These are phyloP conservation scores for Heliconius ismenius DNA, from an alignment of 2,888 invertebrate species.

Conservation along the genomic window DNA sequence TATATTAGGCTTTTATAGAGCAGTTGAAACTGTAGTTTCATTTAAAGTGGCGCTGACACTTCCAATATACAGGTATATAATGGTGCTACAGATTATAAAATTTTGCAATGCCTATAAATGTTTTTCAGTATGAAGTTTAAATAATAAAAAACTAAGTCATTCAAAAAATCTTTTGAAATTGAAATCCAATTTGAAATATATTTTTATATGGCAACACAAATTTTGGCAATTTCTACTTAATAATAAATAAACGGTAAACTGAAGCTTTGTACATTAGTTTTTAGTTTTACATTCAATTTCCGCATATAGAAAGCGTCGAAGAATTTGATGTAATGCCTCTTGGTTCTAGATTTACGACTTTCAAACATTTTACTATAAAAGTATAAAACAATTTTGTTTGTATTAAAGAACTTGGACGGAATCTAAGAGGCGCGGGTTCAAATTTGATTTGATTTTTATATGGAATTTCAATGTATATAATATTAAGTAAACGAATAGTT, in stretches of 20 bases:
- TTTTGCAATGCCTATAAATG: background rate
- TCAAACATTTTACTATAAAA: background rate
- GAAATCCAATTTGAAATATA: background rate
- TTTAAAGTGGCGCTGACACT: too few relatives aligned
- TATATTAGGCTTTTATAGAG: too few relatives aligned
- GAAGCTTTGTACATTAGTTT: background rate
- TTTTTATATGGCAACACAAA: background rate
- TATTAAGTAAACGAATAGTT: background rate
- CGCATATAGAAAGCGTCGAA: background rate
- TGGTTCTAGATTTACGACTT: background rate
- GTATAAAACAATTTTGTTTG: background rate
- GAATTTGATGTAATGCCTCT: background rate
- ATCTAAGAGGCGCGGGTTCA: background rate
- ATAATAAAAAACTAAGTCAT: background rate
- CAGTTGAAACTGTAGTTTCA: too few relatives aligned
- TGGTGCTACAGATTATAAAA: background rate
- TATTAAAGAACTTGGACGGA: background rate
- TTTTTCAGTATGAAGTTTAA: background rate
- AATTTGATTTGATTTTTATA: background rate
- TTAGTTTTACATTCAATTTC: background rate
- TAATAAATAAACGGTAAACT: background rate
- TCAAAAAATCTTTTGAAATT: background rate
- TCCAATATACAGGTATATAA: too few relatives aligned
- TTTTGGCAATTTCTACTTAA: slow-evolving; percentile 12
- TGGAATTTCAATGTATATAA: background rate